Percentiles rank a stretch among this genome's conserved stretches.
These are phyloP conservation scores for Hylia prasina DNA, from an alignment of 2,113 vertebrate species.

Conservation along the genomic window DNA sequence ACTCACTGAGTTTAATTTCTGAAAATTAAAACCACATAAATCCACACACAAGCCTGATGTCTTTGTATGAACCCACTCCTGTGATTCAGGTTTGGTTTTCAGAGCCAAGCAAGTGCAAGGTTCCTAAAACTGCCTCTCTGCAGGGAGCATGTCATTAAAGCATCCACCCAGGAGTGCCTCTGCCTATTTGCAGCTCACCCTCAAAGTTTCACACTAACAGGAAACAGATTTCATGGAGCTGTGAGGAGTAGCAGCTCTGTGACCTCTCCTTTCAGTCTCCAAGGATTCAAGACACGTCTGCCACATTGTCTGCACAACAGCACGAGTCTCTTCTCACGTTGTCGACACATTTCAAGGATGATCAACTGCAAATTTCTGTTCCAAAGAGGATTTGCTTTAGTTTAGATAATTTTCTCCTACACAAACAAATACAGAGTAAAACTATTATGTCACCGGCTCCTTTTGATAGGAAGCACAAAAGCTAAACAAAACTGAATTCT, in stretches of 20 bases:
- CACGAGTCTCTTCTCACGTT: slow-evolving; percentile 41
- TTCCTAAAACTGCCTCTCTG: background rate
- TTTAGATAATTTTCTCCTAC: slow-evolving; percentile 34
- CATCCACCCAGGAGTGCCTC: background rate
- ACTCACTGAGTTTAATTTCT: background rate
- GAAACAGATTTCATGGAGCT: slow-evolving; percentile 45
- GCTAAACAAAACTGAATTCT: background rate
- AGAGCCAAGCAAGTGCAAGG: background rate
- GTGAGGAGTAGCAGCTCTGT: slow-evolving; percentile 17
- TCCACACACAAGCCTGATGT: background rate
- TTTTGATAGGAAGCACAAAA: slow-evolving; percentile 42
- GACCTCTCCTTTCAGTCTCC: slow-evolving; percentile 48
- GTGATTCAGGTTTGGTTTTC: background rate
- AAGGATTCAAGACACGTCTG: slow-evolving; percentile 52
- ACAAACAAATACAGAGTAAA: slow-evolving; percentile 38
- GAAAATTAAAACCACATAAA: background rate
- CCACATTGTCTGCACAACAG: slow-evolving; percentile 46
- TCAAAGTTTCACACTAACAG: slow-evolving; percentile 18
- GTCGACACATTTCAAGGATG: slow-evolving; percentile 36
- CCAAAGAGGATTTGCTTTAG: slow-evolving; percentile 17
- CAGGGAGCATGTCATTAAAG: background rate
- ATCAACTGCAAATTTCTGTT: slow-evolving; percentile 39
- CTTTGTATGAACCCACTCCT: background rate
- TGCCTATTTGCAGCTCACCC: background rate
- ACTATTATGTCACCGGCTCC: background rate